Conservation (phyloP, 2,113 vertebrate species). For the Sardina pilchardus region DNA sequence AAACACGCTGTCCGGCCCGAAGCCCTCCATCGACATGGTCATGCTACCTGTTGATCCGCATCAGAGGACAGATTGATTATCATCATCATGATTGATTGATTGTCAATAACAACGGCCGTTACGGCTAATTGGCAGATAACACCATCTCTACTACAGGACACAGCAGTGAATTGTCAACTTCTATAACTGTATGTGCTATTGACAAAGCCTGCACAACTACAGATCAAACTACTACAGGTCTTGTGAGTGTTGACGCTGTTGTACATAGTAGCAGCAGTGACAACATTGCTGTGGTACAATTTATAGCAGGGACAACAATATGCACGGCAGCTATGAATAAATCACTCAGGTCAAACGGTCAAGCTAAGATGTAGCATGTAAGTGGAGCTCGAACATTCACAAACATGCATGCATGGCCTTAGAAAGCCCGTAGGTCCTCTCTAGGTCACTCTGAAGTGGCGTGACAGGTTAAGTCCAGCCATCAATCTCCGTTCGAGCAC, state of each 20-base stretch:
- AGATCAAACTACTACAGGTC: neutral
- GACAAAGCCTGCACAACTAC: neutral
- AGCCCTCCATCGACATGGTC: conserved; percentile 88
- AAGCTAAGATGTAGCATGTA: neutral
- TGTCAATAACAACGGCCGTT: too few relatives aligned
- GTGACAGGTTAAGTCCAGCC: neutral
- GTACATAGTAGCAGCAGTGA: neutral
- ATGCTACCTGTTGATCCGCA: conserved; percentile 77
- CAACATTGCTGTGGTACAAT: too few relatives aligned
- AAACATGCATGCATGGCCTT: neutral
- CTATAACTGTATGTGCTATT: neutral
- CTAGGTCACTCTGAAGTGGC: neutral
- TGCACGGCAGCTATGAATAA: too few relatives aligned
- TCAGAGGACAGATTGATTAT: neutral
- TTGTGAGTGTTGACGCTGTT: neutral
- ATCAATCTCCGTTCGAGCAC: neutral
- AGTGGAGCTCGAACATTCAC: neutral
- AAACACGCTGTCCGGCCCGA: conserved; percentile 93
- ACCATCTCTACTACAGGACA: too few relatives aligned
- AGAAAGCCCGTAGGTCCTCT: neutral
- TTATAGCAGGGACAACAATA: too few relatives aligned
- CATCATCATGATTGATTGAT: neutral
- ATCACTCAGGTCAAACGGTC: neutral
- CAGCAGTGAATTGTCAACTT: too few relatives aligned
- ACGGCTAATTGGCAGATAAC: too few relatives aligned